Base-by-base conservation (phyloP, 2,888 invertebrate genomes). In the Nephrotoma appendiculata region DNA sequence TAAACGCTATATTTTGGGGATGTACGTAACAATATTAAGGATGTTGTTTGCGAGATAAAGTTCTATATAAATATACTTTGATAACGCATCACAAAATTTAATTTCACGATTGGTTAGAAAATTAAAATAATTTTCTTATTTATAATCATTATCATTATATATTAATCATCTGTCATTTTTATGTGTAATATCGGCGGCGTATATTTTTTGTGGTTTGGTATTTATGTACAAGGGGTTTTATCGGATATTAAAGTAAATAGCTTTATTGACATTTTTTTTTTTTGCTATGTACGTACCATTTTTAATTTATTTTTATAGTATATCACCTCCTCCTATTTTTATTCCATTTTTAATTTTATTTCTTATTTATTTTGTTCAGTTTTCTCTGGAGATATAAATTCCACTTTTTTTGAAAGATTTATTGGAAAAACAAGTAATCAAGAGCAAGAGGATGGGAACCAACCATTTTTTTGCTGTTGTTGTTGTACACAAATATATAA, bases 51-150 rank as follows among this genome's bases (percentile, higher is more conserved):
- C 9, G 9, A 71, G 71, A 71, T 71, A 71, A 71, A 71, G 31
- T 9, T 15, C 15, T 31, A 31, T 31, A 31, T 31, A 31, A 31
- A 31, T 31, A 31, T 31, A 31, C 31, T 71, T 71, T 31, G 71
- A 31, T 71, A 31, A 71, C 31, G 31, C 31, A 31, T 31, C 48
- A 84, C 42, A 84, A 12, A 84, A 84, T 84, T 43, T 84, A 84
- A 84, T 84, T 84, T 84, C 84, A 84, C 84, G 84, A 84, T 42
- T 84, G 84, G 84, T 84, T 84, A 84, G 43, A 84, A 84, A 84
- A 84, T 84, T 84, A 84, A 84, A 84, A 84, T 84, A 84, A 84
- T 42, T 84, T 84, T 42, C 84, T 84, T 42, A 42, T 84, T 84
- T 84, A 84, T 84, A 84, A 84, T 84, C 84, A 84, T 84, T 41